These are phyloP conservation scores for Plebejus melissa DNA, from an alignment of 2,888 invertebrate species.

Conservation along the genomic window DNA sequence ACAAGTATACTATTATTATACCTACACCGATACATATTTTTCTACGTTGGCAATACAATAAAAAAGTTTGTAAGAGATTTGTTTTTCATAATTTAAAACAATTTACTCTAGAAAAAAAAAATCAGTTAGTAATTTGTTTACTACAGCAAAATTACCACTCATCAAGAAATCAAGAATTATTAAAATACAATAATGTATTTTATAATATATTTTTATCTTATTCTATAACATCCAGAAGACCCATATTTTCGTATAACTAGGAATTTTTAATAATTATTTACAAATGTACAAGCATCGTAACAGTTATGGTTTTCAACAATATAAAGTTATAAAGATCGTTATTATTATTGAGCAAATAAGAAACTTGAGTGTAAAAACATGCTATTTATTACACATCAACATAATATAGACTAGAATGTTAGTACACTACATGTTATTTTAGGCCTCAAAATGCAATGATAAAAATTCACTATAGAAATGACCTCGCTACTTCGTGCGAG, in stretches of 20 bases:
- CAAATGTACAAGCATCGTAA: constrained; percentile 11
- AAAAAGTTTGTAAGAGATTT: constrained; percentile 4
- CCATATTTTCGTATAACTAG: neutral
- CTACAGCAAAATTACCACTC: neutral
- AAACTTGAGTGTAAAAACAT: constrained; percentile 12
- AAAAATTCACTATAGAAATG: neutral
- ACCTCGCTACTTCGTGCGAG: neutral
- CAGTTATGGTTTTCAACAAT: neutral
- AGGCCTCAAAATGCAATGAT: neutral
- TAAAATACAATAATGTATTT: neutral
- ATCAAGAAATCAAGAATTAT: neutral
- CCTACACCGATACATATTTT: neutral
- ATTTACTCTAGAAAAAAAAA: neutral
- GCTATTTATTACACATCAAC: neutral
- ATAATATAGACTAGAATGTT: neutral
- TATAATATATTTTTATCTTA: neutral
- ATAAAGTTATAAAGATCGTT: neutral
- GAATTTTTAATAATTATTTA: constrained; percentile 1
- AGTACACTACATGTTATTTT: neutral
- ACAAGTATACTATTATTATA: neutral
- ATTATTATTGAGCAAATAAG: constrained; percentile 19
- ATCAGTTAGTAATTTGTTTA: neutral
- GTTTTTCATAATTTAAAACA: neutral
- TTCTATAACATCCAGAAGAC: neutral
- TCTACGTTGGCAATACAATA: constrained; percentile 11